Conservation (phyloP, 2,888 invertebrate genomes). For the Pachydiplax longipennis region DNA sequence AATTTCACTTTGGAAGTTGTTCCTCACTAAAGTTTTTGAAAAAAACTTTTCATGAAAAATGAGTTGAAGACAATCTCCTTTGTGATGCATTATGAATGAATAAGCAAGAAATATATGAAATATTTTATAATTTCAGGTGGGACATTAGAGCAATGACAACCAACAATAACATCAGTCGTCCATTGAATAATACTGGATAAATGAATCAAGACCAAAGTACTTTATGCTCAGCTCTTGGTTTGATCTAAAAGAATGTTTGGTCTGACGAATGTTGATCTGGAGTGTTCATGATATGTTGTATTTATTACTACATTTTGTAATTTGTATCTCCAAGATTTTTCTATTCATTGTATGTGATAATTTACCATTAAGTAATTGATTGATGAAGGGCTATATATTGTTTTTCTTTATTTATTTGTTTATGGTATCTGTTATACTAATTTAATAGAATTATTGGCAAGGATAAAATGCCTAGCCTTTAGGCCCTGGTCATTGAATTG, state of each 20-base stretch:
- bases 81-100: no score
- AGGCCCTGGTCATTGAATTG: no score
- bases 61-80: no score
- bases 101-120: not conserved
- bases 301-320: not conserved
- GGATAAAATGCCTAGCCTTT: not conserved
- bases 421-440: not conserved
- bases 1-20: no score
- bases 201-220: not conserved
- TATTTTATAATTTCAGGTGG: conserved; percentile 63
- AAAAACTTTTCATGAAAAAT: no score
- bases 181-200: conserved; percentile 52
- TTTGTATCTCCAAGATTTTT: not conserved
- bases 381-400: not conserved
- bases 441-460: not conserved
- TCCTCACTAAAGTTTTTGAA: no score
- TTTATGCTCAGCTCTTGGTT: no score
- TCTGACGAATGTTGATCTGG: not conserved
- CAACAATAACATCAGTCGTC: conserved; percentile 73
- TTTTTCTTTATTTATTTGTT: not conserved
- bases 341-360: not conserved
- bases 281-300: conserved; percentile 10
- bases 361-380: not conserved
- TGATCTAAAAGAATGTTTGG: not conserved
- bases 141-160: conserved; percentile 75